Conservation (phyloP, 1,140 invertebrate species). For the Lucilia cuprina region DNA sequence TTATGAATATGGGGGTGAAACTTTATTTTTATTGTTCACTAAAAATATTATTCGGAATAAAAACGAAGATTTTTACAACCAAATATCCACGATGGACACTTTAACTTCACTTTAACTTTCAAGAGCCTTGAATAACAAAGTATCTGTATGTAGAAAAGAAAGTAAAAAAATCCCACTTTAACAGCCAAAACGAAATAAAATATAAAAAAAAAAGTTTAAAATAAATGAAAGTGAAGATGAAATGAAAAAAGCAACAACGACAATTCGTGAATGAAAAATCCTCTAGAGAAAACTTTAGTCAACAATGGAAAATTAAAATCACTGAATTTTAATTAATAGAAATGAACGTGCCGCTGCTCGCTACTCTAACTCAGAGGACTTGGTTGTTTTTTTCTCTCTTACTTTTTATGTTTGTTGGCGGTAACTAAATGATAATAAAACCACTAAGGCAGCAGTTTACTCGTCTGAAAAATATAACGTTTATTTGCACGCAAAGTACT, state of each 20-base stretch:
- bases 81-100: too few relatives aligned
- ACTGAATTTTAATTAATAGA: neutral
- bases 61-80: too few relatives aligned
- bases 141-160: neutral
- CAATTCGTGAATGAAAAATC: neutral
- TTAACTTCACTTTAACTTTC: neutral
- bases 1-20: too few relatives aligned
- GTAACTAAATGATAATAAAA: neutral
- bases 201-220: neutral
- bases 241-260: neutral
- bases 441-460: neutral
- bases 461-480: neutral
- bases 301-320: neutral
- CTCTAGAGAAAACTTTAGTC: neutral
- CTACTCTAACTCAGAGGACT: too few relatives aligned
- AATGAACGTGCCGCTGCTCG: neutral
- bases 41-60: too few relatives aligned
- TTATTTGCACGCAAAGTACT: neutral
- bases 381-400: too few relatives aligned
- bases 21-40: too few relatives aligned
- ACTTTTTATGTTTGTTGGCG: too few relatives aligned
- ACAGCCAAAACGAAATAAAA: neutral
- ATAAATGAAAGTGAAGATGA: too few relatives aligned
- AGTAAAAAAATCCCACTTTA: neutral
- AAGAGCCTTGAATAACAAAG: neutral